Base-by-base conservation (phyloP, 2,888 invertebrate species). In the Ormyrus labotus region DNA sequence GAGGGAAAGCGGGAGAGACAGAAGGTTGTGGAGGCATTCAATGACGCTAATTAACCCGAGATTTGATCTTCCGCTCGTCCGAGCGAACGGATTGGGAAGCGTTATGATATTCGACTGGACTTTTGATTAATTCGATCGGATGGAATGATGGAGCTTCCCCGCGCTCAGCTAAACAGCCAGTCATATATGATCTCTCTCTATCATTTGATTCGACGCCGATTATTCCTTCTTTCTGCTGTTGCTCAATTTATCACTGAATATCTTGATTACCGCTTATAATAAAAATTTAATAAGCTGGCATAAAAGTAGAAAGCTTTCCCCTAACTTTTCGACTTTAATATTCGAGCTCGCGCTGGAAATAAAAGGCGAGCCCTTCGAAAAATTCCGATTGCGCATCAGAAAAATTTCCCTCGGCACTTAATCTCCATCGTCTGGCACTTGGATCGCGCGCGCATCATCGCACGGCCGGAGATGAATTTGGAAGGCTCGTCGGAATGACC, bases 1-100 rank as follows among this genome's bases (percentile, higher is more conserved):
- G 76, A 57, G 57, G 72, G 9, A 61, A 55, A 65, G 63, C 19
- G 61, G 67, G 48, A 65, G 68, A 50, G 58, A 51, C 0, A 53
- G 45, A 63, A 50, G 70, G 13, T 48, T 65, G 70, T 19, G 47
- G 71, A 72, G 83, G 73, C 73, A 82, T 74, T 80, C 82, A 80
- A 80, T 80, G 80, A 80, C 80, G 85, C 83, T 86, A 86, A 87
- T 87, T 86, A 86, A 86, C 85, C 84, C 85, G 84, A 84, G 87
- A 87, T 87, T 86, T 85, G 85, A 87, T 87, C 85, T 85, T 82
- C 78, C 78, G 84, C 83, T 86, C 83, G 83, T 84, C 84, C 83
- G 79, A 85, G 84, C 83, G 83, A 83, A 83, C 83, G 83, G 83
- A 84, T 83, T 80, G 79, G 81, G 74, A 80, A 79, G 83, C 79